Conservation (phyloP, 1,140 invertebrate genomes). For the Latrodectus geometricus region DNA sequence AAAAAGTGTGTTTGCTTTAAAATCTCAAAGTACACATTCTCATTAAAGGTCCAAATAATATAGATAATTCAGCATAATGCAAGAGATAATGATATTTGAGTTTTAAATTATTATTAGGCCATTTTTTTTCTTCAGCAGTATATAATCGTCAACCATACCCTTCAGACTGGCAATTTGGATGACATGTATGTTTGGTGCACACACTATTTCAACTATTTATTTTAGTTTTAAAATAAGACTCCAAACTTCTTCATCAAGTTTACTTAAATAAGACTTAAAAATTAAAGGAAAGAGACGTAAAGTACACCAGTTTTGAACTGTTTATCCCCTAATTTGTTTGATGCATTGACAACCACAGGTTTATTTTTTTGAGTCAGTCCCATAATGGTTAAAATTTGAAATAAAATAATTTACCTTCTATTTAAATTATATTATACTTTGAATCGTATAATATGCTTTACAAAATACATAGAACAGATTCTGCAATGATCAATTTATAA, state of each 20-base stretch:
- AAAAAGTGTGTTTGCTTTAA: slow-evolving; percentile 65
- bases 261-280: neutral
- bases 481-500: too few species aligned
- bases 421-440: neutral
- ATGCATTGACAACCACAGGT: neutral
- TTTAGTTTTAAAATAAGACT: neutral
- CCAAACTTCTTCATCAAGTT: slow-evolving; percentile 18
- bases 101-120: neutral
- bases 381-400: slow-evolving; percentile 1
- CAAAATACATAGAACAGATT: too few species aligned
- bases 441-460: too few species aligned
- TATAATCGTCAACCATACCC: neutral
- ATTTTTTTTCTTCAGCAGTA: neutral
- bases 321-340: neutral
- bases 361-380: slow-evolving; percentile 6
- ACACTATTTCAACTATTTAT: slow-evolving; percentile 7
- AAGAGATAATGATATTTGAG: slow-evolving; percentile 7
- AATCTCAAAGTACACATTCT: slow-evolving; percentile 66
- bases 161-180: neutral
- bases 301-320: slow-evolving; percentile 27
- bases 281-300: slow-evolving; percentile 1
- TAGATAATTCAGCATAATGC: neutral
- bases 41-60: slow-evolving; percentile 65
- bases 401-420: neutral
- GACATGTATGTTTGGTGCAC: neutral